A percentile compares a stretch with the other conserved stretches of the same genome.
Evolutionary conservation across 2,113 vertebrate genomes (phyloP).

Genomic region (rat (Rattus norvegicus)): GRCr8 NC_086021.1:143624501-143625000

Average conservation of each 20-base stretch:
- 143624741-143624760: background rate
- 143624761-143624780: too few relatives aligned
- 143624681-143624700: background rate
- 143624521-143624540: background rate
- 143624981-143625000: background rate
- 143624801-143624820: background rate
- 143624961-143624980: background rate
- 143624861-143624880: too few relatives aligned
- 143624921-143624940: background rate
- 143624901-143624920: background rate
- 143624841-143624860: background rate
- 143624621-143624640: background rate
- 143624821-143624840: background rate
- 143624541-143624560: background rate
- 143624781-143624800: background rate
- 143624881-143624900: too few relatives aligned
- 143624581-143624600: background rate
- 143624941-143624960: too few relatives aligned
- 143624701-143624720: background rate
- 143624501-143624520: background rate
- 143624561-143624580: background rate
- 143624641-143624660: background rate
- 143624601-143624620: background rate
- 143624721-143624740: background rate
- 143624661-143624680: background rate